These are phyloP conservation scores for Gnathonemus longibarbis DNA, from an alignment of 2,113 vertebrate species.

Conservation along the genomic window DNA sequence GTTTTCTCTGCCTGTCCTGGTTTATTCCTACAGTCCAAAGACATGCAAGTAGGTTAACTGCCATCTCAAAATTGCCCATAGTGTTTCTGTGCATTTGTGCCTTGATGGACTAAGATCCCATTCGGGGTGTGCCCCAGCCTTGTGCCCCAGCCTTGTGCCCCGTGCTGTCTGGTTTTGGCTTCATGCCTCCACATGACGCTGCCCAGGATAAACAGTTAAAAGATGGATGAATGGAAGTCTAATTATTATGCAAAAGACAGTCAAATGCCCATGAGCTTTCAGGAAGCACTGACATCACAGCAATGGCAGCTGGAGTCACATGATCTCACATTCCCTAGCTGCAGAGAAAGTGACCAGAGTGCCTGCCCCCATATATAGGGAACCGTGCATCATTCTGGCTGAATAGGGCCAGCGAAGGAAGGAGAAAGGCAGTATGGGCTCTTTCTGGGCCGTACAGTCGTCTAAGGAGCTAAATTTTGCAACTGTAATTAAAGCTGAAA, in stretches of 20 bases:
- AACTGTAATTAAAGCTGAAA: background rate
- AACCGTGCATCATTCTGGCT: slow-evolving; percentile 5
- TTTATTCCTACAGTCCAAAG: background rate
- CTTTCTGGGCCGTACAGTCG: background rate
- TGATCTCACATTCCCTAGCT: background rate
- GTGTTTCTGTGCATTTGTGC: background rate
- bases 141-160: background rate
- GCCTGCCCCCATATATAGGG: background rate
- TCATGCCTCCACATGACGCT: background rate
- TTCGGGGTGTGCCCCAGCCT: background rate
- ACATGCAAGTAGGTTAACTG: background rate
- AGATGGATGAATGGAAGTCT: background rate
- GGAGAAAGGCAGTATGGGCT: background rate
- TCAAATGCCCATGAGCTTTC: background rate
- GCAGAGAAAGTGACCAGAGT: background rate
- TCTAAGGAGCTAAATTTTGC: background rate
- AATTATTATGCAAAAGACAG: background rate
- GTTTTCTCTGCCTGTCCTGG: background rate
- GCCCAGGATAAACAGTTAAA: background rate
- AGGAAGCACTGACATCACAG: background rate
- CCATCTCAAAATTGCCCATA: background rate
- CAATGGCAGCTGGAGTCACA: background rate
- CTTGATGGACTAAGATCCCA: background rate
- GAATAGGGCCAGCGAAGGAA: background rate
- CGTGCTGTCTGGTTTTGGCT: background rate